Evolutionary conservation across 2,113 vertebrate species (phyloP), one percentile per base, ranked within the genome.

Genomic region (Psittacus erithacus): DNA sequence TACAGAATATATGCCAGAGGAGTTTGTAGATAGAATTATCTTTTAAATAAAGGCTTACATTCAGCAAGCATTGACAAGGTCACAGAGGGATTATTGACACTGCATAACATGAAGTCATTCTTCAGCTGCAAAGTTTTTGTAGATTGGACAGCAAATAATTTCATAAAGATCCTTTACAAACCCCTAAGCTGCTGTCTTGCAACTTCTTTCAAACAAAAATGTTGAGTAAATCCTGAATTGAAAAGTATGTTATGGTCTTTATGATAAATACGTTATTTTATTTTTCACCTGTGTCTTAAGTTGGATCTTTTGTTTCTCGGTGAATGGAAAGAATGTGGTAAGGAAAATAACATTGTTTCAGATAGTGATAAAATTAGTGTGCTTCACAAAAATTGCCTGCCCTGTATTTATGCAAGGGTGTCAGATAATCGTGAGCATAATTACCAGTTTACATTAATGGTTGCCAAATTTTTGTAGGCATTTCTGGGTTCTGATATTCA

Each of bases 401-500:
- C 8, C 2, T 28, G 11, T 13, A 24, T 46, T 79, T 93, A 35
- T 85, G 13, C 22, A 87, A 71, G 3, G 4, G 44, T 47, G 15
- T n/a, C 11, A 39, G 25, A 17, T 59, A 76, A 9, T 8, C 53
- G 0, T 64, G 23, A 1, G 0, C 0, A 2, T 46, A 79, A 43
- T 60, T 55, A 43, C 4, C 4, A 11, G 10, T 69, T 73, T 41
- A 33, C 4, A 17, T 39, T 69, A 88, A 79, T 17, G 12, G 1
- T 10, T 74, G 41, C 4, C 18, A 70, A n/a, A 35, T 81, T 88
- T 73, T 63, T 38, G 13, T 57, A 8, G 12, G 19, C 2, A 1
- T 39, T 65, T 88, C 49, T 86, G 44, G 4, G 39, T 74, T 93
- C 23, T 86, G 41, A 62, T 70, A 2, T 41, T 25, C 24, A 22